phyloP scores from a whole-genome alignment of 2,888 invertebrate species.

The Trachelus tabidus region DNA sequence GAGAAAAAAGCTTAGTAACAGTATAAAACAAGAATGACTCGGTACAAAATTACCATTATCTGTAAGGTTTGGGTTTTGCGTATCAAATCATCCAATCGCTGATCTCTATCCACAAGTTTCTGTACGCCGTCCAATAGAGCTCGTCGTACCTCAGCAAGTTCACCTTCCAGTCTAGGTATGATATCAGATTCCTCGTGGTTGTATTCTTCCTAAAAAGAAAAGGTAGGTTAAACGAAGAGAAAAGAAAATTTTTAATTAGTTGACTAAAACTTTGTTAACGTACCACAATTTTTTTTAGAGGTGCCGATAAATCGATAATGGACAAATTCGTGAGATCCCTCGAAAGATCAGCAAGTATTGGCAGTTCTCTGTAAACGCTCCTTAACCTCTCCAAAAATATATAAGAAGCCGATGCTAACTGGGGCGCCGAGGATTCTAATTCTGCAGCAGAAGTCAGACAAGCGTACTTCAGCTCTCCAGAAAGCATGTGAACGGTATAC shows the following conservation, averaged over 20 bases:
- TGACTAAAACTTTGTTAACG: background rate
- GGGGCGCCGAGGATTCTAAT: constrained; percentile 29
- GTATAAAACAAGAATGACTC: background rate
- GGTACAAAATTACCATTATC: constrained; percentile 40
- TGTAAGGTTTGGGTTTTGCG: constrained; percentile 48
- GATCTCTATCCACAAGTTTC: constrained; percentile 48
- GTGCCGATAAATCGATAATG: constrained; percentile 39
- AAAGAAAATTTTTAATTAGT: background rate
- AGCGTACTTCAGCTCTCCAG: constrained; percentile 47
- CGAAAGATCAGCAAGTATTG: constrained; percentile 47
- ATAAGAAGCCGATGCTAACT: constrained; percentile 28
- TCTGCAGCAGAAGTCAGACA: constrained; percentile 44
- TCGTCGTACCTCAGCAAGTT: constrained; percentile 43
- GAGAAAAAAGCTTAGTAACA: background rate
- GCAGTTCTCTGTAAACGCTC: constrained; percentile 47
- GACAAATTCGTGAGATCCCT: constrained; percentile 36
- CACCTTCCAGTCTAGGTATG: constrained; percentile 37
- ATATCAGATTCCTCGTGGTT: constrained; percentile 30
- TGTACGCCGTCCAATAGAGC: constrained; percentile 47
- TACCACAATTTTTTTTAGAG: constrained; percentile 46
- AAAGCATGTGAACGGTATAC: constrained; percentile 46
- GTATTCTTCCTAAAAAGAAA: constrained; percentile 36
- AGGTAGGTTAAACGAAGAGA: background rate
- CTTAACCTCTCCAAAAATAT: constrained; percentile 43
- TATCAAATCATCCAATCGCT: constrained; percentile 50